These are phyloP conservation scores for Callyntrura guangdongensis DNA, from an alignment of 2,888 invertebrate species.

Conservation along the genomic window DNA sequence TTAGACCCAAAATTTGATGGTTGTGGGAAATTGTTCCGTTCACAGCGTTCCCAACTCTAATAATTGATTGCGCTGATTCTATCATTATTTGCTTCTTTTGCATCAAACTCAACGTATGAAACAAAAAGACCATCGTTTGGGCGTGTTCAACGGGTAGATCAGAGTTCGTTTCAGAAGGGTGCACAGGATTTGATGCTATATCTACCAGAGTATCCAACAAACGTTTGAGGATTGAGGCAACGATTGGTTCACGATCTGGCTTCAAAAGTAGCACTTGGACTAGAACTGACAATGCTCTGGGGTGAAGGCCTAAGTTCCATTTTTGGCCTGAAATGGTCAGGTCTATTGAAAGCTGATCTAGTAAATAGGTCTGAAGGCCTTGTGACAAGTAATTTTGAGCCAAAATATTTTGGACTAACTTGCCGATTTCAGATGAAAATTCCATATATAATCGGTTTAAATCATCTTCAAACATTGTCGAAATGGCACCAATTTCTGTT, in stretches of 20 bases:
- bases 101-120: conserved; percentile 97
- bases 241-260: conserved; percentile 95
- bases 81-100: conserved; percentile 98
- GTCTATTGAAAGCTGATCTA: conserved; percentile 91
- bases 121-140: conserved; percentile 96
- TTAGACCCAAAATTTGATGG: conserved; percentile 92
- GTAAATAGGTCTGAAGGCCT: conserved; percentile 90
- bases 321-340: conserved; percentile 86
- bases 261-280: conserved; percentile 94
- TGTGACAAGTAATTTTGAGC: conserved; percentile 90
- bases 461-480: conserved; percentile 90
- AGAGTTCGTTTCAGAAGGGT: conserved; percentile 75
- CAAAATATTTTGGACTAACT: conserved; percentile 93
- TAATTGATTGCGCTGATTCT: conserved; percentile 85
- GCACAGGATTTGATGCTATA: conserved; percentile 88
- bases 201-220: conserved; percentile 95
- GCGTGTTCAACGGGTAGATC: conserved; percentile 92
- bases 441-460: conserved; percentile 91
- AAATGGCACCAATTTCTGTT: conserved; percentile 92
- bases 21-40: conserved; percentile 78
- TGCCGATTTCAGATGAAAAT: conserved; percentile 92
- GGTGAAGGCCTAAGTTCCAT: conserved; percentile 93
- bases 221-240: conserved; percentile 96
- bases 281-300: conserved; percentile 92
- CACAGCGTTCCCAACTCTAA: conserved; percentile 81